Conservation (phyloP, 2,113 vertebrate genomes). For the Thoracochromis brauschi region DNA sequence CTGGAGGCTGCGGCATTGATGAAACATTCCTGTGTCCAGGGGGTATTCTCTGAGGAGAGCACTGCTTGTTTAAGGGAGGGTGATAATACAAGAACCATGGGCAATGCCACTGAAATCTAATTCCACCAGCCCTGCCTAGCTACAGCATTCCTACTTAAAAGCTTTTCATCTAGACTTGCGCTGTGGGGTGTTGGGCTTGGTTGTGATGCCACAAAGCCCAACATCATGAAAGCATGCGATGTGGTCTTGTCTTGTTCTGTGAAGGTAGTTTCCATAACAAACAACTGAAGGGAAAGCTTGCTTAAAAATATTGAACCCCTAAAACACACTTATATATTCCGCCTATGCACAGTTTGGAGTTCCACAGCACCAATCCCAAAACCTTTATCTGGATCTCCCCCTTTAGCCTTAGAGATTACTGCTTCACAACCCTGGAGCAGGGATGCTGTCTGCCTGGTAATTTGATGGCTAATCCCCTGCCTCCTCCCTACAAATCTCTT, state of each 20-base stretch:
- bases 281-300: neutral
- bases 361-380: slow-evolving; percentile 33
- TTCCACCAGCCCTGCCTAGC: slow-evolving; percentile 34
- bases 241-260: neutral
- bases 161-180: neutral
- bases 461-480: slow-evolving; percentile 68
- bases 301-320: neutral
- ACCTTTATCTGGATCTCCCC: slow-evolving; percentile 56
- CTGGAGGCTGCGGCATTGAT: slow-evolving; percentile 54
- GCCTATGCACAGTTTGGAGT: slow-evolving; percentile 15
- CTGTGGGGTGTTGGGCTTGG: neutral
- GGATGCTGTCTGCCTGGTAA: slow-evolving; percentile 69
- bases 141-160: slow-evolving; percentile 11
- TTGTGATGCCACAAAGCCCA: neutral
- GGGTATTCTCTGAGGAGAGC: slow-evolving; percentile 56
- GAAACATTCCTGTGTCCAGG: slow-evolving; percentile 64
- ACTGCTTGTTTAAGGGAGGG: slow-evolving; percentile 57
- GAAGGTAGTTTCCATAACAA: neutral
- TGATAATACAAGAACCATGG: slow-evolving; percentile 38
- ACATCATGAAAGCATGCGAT: neutral
- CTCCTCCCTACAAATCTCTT: slow-evolving; percentile 67
- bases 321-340: slow-evolving; percentile 17
- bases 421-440: slow-evolving; percentile 54
- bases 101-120: slow-evolving; percentile 49
- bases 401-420: slow-evolving; percentile 58